Evolutionary conservation across 2,888 invertebrate genomes (phyloP), one percentile per base, ranked within the genome.

Genomic region (Tetranychus piercei): DNA sequence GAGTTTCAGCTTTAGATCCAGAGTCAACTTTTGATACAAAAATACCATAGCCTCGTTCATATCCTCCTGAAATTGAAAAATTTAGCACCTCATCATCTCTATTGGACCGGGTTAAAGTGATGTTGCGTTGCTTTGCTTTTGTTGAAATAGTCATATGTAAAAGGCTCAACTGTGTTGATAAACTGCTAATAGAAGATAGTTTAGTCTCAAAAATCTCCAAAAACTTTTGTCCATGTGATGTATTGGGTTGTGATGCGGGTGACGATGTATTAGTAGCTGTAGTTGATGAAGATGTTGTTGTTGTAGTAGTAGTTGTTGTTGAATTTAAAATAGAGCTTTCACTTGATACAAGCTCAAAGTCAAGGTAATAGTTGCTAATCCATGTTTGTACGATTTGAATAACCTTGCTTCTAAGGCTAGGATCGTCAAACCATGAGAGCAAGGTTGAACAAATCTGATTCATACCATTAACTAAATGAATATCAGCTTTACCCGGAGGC

Each of bases 141-240:
- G 95, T 94, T 43, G 93, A 93, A 83, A 97, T 97, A 11, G 97
- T 95, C 79, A 99, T 93, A 82, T 96, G 96, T 79, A 99, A 83
- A 78, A 96, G 85, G 80, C 73, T 55, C 15, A 73, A 18, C 22
- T 73, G 73, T 20, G 73, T 73, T 64, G 64, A 23, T 23, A 73
- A 44, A 11, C 44, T 23, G 3, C 18, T 18, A 22, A n/a, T 64
- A 11, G 73, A 45, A 23, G 64, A 73, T 22, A 74, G 55, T 71
- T 74, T 74, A 6, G 70, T 18, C 18, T 74, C 74, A 18, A 74
- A 71, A 23, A 55, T 20, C 9, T 45, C 20, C 8, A 74, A 55
- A 71, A 74, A 74, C 22, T 45, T 44, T 55, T 71, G 44, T 15
- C 67, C 66, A 55, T 55, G 55, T 22, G 43, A 72, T 15, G 6